Conservation (phyloP, 2,888 invertebrate genomes). For the Mermis nigrescens region DNA sequence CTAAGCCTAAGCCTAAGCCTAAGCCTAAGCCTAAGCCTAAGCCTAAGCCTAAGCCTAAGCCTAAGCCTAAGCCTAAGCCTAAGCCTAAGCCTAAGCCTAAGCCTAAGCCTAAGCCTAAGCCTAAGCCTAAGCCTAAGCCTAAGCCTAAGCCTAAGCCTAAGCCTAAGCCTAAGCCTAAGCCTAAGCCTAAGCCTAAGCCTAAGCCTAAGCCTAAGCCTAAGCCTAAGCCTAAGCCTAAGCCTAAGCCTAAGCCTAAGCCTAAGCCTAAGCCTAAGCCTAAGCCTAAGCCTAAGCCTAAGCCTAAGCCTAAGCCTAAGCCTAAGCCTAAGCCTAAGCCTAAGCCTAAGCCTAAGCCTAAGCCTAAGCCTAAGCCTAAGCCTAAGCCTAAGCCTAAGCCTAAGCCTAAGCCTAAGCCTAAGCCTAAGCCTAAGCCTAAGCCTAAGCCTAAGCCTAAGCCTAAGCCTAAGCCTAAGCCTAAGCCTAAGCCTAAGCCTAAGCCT, state of each 20-base stretch:
- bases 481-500: not conserved
- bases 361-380: not conserved
- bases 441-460: not conserved
- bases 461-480: not conserved
- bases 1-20: not conserved
- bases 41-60: not conserved
- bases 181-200: not conserved
- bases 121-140: slow-evolving; percentile 3
- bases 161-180: not conserved
- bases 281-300: not conserved
- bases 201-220: not conserved
- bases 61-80: not conserved
- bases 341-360: not conserved
- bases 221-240: not conserved
- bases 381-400: not conserved
- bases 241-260: not conserved
- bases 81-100: slow-evolving; percentile 1
- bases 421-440: not conserved
- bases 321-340: not conserved
- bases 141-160: not conserved
- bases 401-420: not conserved
- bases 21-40: not conserved
- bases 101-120: slow-evolving; percentile 3
- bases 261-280: not conserved
- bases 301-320: not conserved